Evolutionary conservation across 1,140 invertebrate genomes (phyloP).

Genomic region (Drosophila gunungcola): DNA sequence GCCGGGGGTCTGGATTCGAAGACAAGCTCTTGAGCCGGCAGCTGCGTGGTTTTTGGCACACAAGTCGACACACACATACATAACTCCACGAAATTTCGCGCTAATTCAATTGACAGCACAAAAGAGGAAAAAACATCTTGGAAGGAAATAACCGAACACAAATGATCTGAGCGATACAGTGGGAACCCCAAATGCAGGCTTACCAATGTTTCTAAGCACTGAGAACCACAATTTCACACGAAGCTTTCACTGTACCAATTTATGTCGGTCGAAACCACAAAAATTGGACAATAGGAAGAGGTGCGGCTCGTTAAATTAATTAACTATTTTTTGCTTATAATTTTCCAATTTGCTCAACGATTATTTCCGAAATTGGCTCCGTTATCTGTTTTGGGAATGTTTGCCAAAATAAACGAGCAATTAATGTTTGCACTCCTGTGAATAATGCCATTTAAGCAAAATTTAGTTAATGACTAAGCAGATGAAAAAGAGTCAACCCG

Average conservation of each 20-base stretch:
- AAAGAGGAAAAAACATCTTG: slow-evolving; percentile 39
- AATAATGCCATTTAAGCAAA: slow-evolving; percentile 10
- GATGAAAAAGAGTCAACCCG: not conserved
- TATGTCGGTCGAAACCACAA: slow-evolving; percentile 22
- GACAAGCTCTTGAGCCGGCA: slow-evolving; percentile 39
- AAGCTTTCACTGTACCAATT: slow-evolving; percentile 43
- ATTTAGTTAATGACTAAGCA: slow-evolving; percentile 42
- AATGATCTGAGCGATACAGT: slow-evolving; percentile 46
- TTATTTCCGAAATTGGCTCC: slow-evolving; percentile 29
- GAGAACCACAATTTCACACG: slow-evolving; percentile 24
- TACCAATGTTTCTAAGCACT: not conserved
- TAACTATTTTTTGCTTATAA: slow-evolving; percentile 46
- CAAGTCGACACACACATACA: slow-evolving; percentile 21
- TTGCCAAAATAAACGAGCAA: slow-evolving; percentile 21
- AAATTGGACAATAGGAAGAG: slow-evolving; percentile 55
- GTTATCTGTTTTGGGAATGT: slow-evolving; percentile 35
- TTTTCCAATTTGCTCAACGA: slow-evolving; percentile 27
- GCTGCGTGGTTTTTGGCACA: slow-evolving; percentile 24
- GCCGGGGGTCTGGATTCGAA: slow-evolving; percentile 6
- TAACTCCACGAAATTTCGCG: slow-evolving; percentile 43
- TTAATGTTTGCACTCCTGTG: slow-evolving; percentile 26
- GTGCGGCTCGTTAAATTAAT: slow-evolving; percentile 70
- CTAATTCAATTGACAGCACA: slow-evolving; percentile 78
- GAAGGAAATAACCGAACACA: slow-evolving; percentile 40
- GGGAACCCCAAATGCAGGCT: slow-evolving; percentile 16